A percentile compares a stretch with the other conserved stretches of the same genome.
phyloP scores from a whole-genome alignment of 2,888 invertebrate species.

The Drepana falcataria region DNA sequence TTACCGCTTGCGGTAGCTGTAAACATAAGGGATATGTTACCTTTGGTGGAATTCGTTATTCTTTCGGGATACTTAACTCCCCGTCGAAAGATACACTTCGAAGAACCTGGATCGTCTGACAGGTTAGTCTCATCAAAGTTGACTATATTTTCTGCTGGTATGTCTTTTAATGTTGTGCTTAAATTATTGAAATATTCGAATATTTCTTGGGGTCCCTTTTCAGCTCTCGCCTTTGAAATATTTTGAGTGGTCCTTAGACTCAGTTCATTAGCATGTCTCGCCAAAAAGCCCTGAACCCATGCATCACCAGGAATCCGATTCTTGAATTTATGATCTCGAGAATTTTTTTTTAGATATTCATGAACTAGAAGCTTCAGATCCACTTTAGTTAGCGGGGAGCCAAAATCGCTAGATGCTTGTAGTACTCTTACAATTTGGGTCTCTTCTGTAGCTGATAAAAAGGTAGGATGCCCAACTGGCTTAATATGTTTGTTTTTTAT shows the following conservation, averaged over 20 bases:
- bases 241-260: constrained; percentile 8
- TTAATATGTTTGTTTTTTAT: constrained; percentile 6
- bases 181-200: constrained; percentile 9
- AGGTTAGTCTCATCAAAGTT: constrained; percentile 20
- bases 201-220: constrained; percentile 10
- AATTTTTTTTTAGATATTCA: constrained; percentile 4
- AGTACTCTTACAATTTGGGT: constrained; percentile 8
- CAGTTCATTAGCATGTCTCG: constrained; percentile 6
- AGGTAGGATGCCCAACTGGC: constrained; percentile 4
- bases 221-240: constrained; percentile 11
- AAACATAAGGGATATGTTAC: background rate
- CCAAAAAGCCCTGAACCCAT: constrained; percentile 8
- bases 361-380: constrained; percentile 8
- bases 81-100: constrained; percentile 2
- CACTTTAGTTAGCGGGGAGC: constrained; percentile 9
- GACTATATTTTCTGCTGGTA: constrained; percentile 10
- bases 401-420: constrained; percentile 13
- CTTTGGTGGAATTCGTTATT: background rate
- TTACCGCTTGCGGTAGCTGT: background rate
- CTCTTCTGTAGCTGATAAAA: constrained; percentile 6
- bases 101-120: constrained; percentile 13
- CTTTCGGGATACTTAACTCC: background rate
- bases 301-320: constrained; percentile 6
- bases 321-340: constrained; percentile 4
- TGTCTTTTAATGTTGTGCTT: constrained; percentile 4